phyloP scores from a whole-genome alignment of 2,113 vertebrate genomes.

The Cnemophilus loriae region DNA sequence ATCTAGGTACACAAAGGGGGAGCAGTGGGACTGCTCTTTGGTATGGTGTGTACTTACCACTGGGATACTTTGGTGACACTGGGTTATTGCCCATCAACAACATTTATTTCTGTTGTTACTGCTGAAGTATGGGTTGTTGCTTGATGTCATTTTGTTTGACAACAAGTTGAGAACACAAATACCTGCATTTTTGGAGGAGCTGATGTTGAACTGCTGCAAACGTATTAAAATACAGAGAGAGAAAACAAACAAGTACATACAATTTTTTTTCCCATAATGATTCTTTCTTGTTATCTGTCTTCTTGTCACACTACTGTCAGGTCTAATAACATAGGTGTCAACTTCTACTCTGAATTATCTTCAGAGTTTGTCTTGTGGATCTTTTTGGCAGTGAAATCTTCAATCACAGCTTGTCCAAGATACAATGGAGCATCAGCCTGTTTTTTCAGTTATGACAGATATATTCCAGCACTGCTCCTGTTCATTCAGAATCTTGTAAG shows the following conservation, averaged over 20 bases:
- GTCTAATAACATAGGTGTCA: conserved; percentile 30
- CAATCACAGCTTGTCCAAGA: conserved; percentile 36
- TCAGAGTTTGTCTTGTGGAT: neutral
- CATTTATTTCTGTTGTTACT: neutral
- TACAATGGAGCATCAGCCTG: neutral
- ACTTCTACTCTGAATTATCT: neutral
- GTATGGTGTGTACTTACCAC: accelerated
- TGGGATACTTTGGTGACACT: neutral
- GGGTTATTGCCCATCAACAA: neutral
- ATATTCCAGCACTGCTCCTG: neutral
- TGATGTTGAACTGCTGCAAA: neutral
- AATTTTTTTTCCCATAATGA: neutral
- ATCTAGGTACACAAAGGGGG: neutral
- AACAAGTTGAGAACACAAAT: neutral
- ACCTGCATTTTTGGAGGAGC: neutral
- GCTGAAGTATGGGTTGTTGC: neutral
- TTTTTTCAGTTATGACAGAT: conserved; percentile 14
- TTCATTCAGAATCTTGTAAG: conserved; percentile 1
- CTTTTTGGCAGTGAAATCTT: conserved; percentile 1
- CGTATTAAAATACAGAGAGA: neutral
- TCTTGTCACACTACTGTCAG: conserved; percentile 28
- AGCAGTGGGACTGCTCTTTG: neutral
- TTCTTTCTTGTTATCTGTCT: neutral
- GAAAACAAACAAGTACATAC: conserved; percentile 13
- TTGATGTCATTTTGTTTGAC: neutral